Conservation (phyloP, 2,113 vertebrate species). For the Cochlearius cochlearius region DNA sequence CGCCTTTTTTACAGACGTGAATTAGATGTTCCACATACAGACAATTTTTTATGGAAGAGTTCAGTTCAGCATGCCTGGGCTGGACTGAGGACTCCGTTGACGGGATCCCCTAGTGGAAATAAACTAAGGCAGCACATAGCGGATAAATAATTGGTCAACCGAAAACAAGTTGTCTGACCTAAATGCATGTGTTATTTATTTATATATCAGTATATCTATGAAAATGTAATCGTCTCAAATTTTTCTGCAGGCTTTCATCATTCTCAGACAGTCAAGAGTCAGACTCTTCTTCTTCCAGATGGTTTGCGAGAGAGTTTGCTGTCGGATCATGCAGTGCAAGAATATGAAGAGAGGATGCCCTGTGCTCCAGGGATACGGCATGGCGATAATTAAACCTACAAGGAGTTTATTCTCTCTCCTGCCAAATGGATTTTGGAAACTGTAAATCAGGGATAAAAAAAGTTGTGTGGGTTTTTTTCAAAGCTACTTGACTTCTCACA, state of each 20-base stretch:
- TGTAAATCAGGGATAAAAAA: neutral
- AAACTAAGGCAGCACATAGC: neutral
- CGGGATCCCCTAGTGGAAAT: neutral
- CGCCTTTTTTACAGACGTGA: neutral
- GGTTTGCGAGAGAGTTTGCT: neutral
- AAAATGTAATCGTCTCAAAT: neutral
- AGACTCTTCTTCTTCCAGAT: neutral
- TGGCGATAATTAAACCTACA: neutral
- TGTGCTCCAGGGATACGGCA: neutral
- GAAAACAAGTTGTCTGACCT: neutral
- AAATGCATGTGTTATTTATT: constrained; percentile 20
- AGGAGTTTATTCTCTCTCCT: neutral
- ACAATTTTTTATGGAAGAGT: neutral
- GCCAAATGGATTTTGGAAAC: neutral
- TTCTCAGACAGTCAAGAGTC: neutral
- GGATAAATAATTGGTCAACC: neutral
- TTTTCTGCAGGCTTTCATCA: neutral
- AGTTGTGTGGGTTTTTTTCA: neutral
- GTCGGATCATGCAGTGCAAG: neutral
- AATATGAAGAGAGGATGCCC: neutral
- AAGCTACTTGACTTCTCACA: neutral
- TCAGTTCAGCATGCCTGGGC: neutral
- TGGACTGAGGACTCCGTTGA: neutral
- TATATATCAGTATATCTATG: neutral
- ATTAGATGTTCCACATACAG: neutral